A percentile compares a stretch with the other conserved stretches of the same genome.
Evolutionary conservation across 2,888 invertebrate species (phyloP).

Genomic region (Caradrina kadenii): DNA sequence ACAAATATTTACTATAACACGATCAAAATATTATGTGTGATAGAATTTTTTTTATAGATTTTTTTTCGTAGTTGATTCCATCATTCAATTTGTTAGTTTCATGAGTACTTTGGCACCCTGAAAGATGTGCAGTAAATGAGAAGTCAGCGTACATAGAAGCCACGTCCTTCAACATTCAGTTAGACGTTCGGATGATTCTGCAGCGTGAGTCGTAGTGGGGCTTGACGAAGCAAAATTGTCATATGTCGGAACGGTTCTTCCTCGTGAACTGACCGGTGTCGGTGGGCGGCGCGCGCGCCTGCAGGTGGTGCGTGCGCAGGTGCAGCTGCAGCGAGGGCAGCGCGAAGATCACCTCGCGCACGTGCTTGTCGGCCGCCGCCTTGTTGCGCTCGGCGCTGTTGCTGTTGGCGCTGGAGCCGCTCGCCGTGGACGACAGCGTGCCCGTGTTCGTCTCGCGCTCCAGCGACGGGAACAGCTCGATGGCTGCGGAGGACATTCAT

Average conservation of each 20-base stretch:
- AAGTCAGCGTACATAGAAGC: no score
- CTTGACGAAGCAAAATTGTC: no score
- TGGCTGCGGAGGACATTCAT: constrained; percentile 89
- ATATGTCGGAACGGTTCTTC: no score
- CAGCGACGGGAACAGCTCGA: constrained; percentile 97
- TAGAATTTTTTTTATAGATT: no score
- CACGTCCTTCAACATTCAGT: no score
- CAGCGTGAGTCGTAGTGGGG: not conserved
- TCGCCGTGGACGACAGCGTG: constrained; percentile 82
- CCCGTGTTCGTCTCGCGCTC: constrained; percentile 91
- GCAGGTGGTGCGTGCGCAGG: constrained; percentile 97
- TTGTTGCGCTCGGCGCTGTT: constrained; percentile 87
- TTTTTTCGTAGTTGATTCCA: no score
- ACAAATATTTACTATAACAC: no score
- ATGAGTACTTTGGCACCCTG: no score
- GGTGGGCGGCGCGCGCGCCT: constrained; percentile 93
- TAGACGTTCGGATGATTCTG: constrained; percentile 34
- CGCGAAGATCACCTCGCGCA: constrained; percentile 98
- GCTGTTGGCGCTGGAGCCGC: constrained; percentile 81
- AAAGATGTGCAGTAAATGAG: no score
- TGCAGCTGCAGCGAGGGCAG: constrained; percentile 97
- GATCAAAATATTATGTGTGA: no score
- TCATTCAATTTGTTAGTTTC: no score
- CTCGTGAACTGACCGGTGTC: constrained; percentile 88
- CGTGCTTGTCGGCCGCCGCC: constrained; percentile 89